These are phyloP conservation scores for Colistium nudipinnis DNA, from an alignment of 2,113 vertebrate species.

Conservation along the genomic window DNA sequence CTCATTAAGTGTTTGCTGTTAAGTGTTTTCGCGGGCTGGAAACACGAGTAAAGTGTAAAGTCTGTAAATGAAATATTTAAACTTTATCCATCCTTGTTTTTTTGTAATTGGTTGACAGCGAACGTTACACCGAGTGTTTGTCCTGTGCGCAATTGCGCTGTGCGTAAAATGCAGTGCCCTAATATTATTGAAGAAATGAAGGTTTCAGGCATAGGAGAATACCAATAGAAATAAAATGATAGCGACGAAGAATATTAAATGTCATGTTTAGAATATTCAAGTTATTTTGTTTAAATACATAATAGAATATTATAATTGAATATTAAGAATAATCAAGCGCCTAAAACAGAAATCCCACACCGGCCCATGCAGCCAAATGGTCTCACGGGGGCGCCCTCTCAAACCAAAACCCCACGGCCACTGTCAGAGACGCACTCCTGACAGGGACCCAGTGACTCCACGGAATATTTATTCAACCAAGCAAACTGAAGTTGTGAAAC, in stretches of 20 bases:
- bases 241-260: not conserved
- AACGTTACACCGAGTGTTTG: not conserved
- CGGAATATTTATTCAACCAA: too few relatives aligned
- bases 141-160: not conserved
- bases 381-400: conserved; percentile 76
- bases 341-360: not conserved
- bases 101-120: not conserved
- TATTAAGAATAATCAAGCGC: not conserved
- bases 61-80: not conserved
- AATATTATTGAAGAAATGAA: not conserved
- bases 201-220: not conserved
- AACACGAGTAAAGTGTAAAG: not conserved
- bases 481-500: not conserved
- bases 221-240: not conserved
- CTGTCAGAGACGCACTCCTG: not conserved
- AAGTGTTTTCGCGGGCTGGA: too few relatives aligned
- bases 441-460: not conserved
- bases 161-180: conserved; percentile 13
- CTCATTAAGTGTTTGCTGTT: not conserved
- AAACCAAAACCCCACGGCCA: conserved; percentile 34
- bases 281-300: not conserved
- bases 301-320: not conserved
- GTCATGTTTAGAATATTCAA: not conserved
- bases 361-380: not conserved
- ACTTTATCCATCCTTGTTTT: not conserved